Percentiles rank a stretch among this genome's conserved stretches.
These are phyloP conservation scores for Hippopotamyrus pictus DNA, from an alignment of 2,797 vertebrate genomes.

Conservation along the genomic window DNA sequence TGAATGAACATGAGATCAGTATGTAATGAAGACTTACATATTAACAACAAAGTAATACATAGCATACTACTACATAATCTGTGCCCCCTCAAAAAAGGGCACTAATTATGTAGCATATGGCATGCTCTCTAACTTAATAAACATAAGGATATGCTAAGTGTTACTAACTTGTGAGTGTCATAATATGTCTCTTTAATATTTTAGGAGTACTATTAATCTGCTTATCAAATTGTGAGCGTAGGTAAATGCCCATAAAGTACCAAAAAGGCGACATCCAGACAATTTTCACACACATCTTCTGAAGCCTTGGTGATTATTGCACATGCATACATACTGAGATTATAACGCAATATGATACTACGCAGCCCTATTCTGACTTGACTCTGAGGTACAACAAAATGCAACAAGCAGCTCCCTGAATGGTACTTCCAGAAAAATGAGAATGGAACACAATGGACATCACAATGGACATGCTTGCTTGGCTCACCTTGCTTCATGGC, in stretches of 20 bases:
- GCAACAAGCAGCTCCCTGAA: background rate
- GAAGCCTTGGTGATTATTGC: background rate
- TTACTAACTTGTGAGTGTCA: background rate
- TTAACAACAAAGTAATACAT: background rate
- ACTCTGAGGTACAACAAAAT: background rate
- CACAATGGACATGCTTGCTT: background rate
- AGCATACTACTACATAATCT: background rate
- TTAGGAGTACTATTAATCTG: background rate
- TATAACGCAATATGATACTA: background rate
- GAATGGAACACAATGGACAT: background rate
- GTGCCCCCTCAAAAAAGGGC: too few species aligned
- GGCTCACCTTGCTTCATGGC: constrained; percentile 83
- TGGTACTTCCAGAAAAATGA: background rate
- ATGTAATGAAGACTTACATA: background rate
- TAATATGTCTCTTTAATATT: background rate
- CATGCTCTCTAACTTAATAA: background rate
- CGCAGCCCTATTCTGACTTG: background rate
- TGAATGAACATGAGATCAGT: background rate
- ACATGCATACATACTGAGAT: background rate
- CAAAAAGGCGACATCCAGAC: background rate
- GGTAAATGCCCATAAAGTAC: background rate
- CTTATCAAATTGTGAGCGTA: background rate
- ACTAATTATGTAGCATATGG: too few species aligned
- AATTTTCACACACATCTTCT: background rate
- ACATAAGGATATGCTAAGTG: background rate